These are phyloP conservation scores for Zaprionus inermis DNA, from an alignment of 1,140 invertebrate genomes.

Conservation along the genomic window DNA sequence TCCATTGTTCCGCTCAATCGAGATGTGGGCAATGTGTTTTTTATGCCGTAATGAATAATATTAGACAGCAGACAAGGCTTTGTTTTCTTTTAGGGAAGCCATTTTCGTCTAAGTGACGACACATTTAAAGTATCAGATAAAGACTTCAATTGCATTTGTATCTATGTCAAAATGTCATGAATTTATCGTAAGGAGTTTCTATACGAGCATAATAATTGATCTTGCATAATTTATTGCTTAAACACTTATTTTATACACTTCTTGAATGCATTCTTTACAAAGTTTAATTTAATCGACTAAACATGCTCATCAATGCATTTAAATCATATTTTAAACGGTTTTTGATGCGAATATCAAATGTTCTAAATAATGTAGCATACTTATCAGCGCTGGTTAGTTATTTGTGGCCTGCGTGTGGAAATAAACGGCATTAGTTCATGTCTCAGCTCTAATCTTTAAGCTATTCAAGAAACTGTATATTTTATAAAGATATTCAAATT, in stretches of 20 bases:
- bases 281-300: too few species aligned
- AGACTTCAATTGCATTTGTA: background rate
- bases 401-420: background rate
- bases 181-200: background rate
- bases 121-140: background rate
- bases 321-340: too few species aligned
- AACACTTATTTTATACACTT: too few species aligned
- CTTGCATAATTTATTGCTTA: too few species aligned
- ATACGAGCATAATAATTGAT: too few species aligned
- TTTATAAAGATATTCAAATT: background rate
- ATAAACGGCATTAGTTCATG: background rate
- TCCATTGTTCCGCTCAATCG: background rate
- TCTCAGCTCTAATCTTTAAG: background rate
- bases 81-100: background rate
- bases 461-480: background rate
- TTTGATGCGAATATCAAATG: too few species aligned
- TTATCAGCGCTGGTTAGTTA: too few species aligned
- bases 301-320: too few species aligned
- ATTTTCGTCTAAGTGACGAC: background rate
- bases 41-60: slow-evolving; percentile 59
- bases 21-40: background rate
- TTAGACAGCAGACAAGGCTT: slow-evolving; percentile 17
- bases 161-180: background rate
- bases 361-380: too few species aligned
- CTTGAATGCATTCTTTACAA: too few species aligned